Base-by-base conservation (phyloP, 2,888 invertebrate genomes). In the Morpho helenor region DNA sequence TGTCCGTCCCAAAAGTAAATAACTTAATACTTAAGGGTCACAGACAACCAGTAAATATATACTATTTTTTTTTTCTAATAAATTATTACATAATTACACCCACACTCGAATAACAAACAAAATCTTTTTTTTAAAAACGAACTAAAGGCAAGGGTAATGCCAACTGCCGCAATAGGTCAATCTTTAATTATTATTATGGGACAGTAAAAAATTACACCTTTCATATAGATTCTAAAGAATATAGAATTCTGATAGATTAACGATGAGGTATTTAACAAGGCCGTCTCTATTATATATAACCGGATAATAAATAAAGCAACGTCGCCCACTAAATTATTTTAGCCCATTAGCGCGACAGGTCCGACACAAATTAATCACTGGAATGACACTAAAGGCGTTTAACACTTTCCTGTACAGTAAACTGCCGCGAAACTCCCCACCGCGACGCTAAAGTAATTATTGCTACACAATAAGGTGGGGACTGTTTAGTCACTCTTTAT, bases 291-390 rank as follows among this genome's bases (percentile, higher is more conserved):
- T 72, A 69, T 31, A 31, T 31, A 31, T 68, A 72, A 73, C 67
- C 73, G 72, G 74, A 81, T 78, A 76, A 84, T 85, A 86, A 86
- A 84, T 85, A 83, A 69, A 84, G 77, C 78, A 75, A 73, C 72
- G 79, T 75, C 82, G 79, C 80, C 85, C 80, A 84, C 83, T 87
- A 86, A 87, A 88, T 87, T 83, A 89, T 87, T 88, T 88, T 80
- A 85, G 80, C 80, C 87, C 85, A 86, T 89, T 88, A 87, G 73
- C 78, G 73, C 79, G 86, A 84, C 86, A 79, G 79, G 68, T 73
- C 76, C 79, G 84, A 87, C 85, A 80, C 82, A 80, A 84, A 89
- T 90, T 87, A 88, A 88, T 90, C 87, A 87, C 80, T 67, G 67
- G 75, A 86, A 83, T 84, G 89, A 86, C 88, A 84, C 79, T 76